Evolutionary conservation across 2,797 vertebrate species (phyloP), one percentile per base, ranked within the genome.

Genomic region (Gymnocypris eckloni): DNA sequence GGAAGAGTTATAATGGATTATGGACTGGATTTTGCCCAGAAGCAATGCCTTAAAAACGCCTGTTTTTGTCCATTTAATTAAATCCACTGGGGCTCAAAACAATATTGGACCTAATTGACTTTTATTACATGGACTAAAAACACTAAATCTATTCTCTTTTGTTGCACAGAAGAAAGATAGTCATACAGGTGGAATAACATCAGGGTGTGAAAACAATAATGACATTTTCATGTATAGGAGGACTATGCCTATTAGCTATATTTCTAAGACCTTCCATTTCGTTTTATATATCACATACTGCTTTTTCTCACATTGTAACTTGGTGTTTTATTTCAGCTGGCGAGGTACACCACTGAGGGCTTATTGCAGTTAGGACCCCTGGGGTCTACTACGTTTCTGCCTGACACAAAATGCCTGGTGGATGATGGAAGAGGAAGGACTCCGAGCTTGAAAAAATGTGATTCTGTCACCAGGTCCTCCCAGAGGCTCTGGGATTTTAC

Each of bases 401-500:
- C 98, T 0, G 98, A 99, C 93, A 99, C 98, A 25, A 98, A 97
- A 96, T 99, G 98, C 89, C 96, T 99, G 10, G 91, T 98, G 1
- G 98, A 99, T 0, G 98, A 99, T 0, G 96, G 97, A 76, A 96
- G 96, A 92, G 96, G 96, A 88, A 96, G 97, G 12, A 94, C 93
- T 0, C 98, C 98, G 0, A 94, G 96, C 37, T 93, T 99, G 91
- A 98, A 96, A 90, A 98, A 97, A 92, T 99, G 98, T 0, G 97
- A 99, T 9, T 92, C 94, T 0, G 95, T 98, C 56, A 92, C 95
- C 9, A 95, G 97, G 87, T 93, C 94, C 1, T 95, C 97, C 0
- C 98, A 99, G 91, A 95, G 96, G 87, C 96, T 99, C 83, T 99
- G 98, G 98, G 97, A 99, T 92, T 99, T 99, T 85, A 98, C 97